Evolutionary conservation across 37 sponge, comb jelly and placozoan species (phyloP), one percentile per base, ranked within the genome.

Genomic region (Theonella swinhoei): DNA sequence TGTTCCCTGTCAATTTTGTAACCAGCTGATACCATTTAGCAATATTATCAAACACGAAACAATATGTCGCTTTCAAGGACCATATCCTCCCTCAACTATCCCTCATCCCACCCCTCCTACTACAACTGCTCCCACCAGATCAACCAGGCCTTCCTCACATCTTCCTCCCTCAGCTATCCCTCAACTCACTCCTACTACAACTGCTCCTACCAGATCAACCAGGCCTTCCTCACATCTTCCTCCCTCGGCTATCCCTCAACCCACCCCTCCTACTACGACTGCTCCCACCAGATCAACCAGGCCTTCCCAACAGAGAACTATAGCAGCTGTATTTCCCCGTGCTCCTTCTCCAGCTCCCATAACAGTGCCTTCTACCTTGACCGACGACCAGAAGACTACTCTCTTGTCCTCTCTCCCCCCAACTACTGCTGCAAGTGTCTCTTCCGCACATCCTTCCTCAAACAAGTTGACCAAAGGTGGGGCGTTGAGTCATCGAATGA

Each of bases 1-100:
- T 34, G 60, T 76, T 14, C 91, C 91, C 0, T 90, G 91, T 59
- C 81, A 90, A 40, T 80, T 85, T 42, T 90, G 91, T 86, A 41
- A 47, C 1, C 47, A 79, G 54, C 43, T 39, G 23, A 39, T 92
- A 7, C 74, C 83, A 28, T n/a, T 20, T 78, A 3, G n/a, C 59
- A 1, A 7, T 58, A 22, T 40, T 92, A 38, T 34, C 37, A 37
- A 14, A 22, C 92, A 92, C 42, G 78, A 92, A 47, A 47, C 54
- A 17, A 7, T 47, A 47, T 47, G 7, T 47, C 54, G 14, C 54
- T 47, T 47, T 47, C n/a, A n/a, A n/a, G n/a, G n/a, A n/a, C n/a
- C n/a, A n/a, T n/a, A n/a, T n/a, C n/a, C n/a, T n/a, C n/a, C n/a
- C n/a, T n/a, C n/a, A n/a, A n/a, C n/a, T n/a, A n/a, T n/a, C n/a